Percentiles rank a stretch among this genome's conserved stretches.
Evolutionary conservation across 2,797 vertebrate species (phyloP).

Genomic region (Momotus momota): DNA sequence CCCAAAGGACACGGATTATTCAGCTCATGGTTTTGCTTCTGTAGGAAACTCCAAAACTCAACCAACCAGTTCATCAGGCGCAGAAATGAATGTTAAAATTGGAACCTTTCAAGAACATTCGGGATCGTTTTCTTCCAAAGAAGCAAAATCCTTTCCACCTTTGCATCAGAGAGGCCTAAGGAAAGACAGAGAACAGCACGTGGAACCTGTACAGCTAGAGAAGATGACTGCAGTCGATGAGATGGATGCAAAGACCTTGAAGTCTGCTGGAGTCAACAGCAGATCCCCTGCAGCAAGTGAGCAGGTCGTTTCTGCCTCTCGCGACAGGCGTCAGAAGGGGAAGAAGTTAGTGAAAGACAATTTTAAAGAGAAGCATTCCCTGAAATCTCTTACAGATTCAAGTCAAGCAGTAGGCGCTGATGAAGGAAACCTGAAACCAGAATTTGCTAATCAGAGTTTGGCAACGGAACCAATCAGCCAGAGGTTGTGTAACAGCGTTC

Average conservation of each 20-base stretch:
- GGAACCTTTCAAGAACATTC: constrained; percentile 70
- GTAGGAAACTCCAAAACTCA: constrained; percentile 69
- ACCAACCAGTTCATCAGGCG: background rate
- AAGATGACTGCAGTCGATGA: constrained; percentile 37
- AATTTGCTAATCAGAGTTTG: constrained; percentile 69
- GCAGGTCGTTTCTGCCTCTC: constrained; percentile 51
- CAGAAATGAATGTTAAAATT: constrained; percentile 58
- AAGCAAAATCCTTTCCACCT: constrained; percentile 50
- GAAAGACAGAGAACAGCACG: constrained; percentile 75
- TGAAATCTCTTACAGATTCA: constrained; percentile 63
- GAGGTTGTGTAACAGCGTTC: constrained; percentile 69
- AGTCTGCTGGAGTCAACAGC: constrained; percentile 54
- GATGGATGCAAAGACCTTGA: constrained; percentile 61
- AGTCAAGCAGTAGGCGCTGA: constrained; percentile 42
- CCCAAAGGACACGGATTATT: constrained; percentile 82
- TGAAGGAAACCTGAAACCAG: constrained; percentile 71
- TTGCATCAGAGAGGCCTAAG: constrained; percentile 74
- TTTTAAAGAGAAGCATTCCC: constrained; percentile 78
- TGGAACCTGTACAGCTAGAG: constrained; percentile 49
- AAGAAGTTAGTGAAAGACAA: constrained; percentile 76
- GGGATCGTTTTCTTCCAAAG: constrained; percentile 73
- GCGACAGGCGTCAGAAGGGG: constrained; percentile 79
- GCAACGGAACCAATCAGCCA: constrained; percentile 79
- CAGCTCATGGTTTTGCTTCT: constrained; percentile 70
- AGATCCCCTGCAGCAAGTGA: constrained; percentile 62